phyloP scores from a whole-genome alignment of 1,140 invertebrate species.

The Campoletis sonorensis region DNA sequence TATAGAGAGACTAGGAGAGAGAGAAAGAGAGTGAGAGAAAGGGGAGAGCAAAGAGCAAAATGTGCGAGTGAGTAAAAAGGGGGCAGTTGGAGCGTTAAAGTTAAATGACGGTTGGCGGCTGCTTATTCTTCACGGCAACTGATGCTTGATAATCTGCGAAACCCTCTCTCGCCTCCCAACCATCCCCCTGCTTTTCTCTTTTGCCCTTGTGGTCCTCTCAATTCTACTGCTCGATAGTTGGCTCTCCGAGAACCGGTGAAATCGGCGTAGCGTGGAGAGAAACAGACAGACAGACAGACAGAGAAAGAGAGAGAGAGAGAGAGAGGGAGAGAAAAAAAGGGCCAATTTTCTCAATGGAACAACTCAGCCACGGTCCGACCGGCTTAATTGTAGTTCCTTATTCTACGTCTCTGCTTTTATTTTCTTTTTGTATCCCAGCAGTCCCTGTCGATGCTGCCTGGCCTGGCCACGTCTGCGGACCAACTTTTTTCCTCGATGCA shows the following conservation, averaged over 20 bases:
- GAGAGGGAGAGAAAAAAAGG: constrained; percentile 55
- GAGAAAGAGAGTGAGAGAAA: not conserved
- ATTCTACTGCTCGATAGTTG: constrained; percentile 69
- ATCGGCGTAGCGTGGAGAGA: too few species aligned
- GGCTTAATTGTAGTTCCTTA: constrained; percentile 75
- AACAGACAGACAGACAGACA: not conserved
- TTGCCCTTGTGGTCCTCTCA: constrained; percentile 56
- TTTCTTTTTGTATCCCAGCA: constrained; percentile 44
- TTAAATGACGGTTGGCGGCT: constrained; percentile 77
- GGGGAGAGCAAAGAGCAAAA: constrained; percentile 9
- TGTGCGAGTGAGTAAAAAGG: constrained; percentile 46
- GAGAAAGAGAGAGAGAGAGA: constrained; percentile 4
- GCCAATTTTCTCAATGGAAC: constrained; percentile 76
- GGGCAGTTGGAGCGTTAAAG: constrained; percentile 77
- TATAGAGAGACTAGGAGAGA: not conserved
- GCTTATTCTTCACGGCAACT: constrained; percentile 77
- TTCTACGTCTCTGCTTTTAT: constrained; percentile 57
- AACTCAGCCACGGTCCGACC: constrained; percentile 73
- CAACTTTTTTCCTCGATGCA: constrained; percentile 29
- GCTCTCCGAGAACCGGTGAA: constrained; percentile 49
- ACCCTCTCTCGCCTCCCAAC: constrained; percentile 56
- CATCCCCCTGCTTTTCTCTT: constrained; percentile 54
- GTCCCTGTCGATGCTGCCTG: too few species aligned
- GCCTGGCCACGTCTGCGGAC: too few species aligned
- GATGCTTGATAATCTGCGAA: constrained; percentile 77